Percentiles rank a stretch among this genome's conserved stretches.
Conservation (phyloP, 2,888 invertebrate genomes). For the Amiota communis region DNA sequence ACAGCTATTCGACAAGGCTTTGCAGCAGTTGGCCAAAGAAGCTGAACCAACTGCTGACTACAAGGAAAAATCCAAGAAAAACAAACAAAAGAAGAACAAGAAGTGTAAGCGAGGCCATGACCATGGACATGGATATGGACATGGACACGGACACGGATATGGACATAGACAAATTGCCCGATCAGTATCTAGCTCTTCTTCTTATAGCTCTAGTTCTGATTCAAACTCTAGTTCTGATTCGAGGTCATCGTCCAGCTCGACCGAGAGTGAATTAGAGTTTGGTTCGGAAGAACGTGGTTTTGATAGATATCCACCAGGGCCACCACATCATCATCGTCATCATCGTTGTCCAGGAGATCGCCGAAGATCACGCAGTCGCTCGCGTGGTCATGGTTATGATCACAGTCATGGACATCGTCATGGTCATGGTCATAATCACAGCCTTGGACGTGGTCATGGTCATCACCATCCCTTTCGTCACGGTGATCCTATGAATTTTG, state of each 20-base stretch:
- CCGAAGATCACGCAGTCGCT: no score
- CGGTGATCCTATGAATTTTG: slow-evolving; percentile 24
- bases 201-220: slow-evolving; percentile 44
- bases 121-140: neutral
- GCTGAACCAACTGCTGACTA: slow-evolving; percentile 14
- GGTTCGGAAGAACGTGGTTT: slow-evolving; percentile 11
- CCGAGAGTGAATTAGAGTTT: slow-evolving; percentile 9
- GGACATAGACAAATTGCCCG: slow-evolving; percentile 30
- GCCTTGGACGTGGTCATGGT: no score
- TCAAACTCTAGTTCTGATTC: slow-evolving; percentile 33
- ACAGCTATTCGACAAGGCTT: slow-evolving; percentile 42
- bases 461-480: slow-evolving; percentile 41
- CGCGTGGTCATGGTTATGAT: slow-evolving; percentile 39
- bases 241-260: slow-evolving; percentile 33
- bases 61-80: slow-evolving; percentile 31
- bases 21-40: slow-evolving; percentile 46
- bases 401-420: slow-evolving; percentile 34
- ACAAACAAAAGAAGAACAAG: slow-evolving; percentile 39
- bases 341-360: slow-evolving; percentile 38
- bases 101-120: slow-evolving; percentile 42
- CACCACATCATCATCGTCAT: slow-evolving; percentile 10
- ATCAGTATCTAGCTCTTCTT: slow-evolving; percentile 47
- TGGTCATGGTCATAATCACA: no score
- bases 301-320: slow-evolving; percentile 23
- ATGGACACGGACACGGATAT: no score